Conservation (phyloP, 2,888 invertebrate genomes). For the Cephus sareptanus region DNA sequence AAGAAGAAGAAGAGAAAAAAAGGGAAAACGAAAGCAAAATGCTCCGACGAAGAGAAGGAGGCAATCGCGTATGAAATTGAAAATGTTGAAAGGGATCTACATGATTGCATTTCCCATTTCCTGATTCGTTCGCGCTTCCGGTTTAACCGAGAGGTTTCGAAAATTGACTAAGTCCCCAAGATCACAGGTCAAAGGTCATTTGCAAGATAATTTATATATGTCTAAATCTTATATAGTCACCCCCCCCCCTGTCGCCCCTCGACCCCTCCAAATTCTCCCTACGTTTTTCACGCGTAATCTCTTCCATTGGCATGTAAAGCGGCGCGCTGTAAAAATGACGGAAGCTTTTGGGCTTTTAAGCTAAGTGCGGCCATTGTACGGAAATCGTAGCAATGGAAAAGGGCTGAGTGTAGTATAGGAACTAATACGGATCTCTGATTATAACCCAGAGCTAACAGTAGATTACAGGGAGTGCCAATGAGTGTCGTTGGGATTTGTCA, state of each 20-base stretch:
- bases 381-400: conserved; percentile 21
- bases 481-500: background rate
- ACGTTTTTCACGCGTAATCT: conserved; percentile 25
- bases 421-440: background rate
- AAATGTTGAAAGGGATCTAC: background rate
- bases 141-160: background rate
- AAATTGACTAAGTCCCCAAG: background rate
- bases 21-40: background rate
- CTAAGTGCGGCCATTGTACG: conserved; percentile 37
- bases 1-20: background rate
- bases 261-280: background rate
- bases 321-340: conserved; percentile 27
- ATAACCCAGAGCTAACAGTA: background rate
- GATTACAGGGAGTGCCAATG: background rate
- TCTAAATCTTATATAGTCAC: background rate
- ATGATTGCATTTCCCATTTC: background rate
- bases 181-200: background rate
- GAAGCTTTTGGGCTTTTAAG: conserved; percentile 34
- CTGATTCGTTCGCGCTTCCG: background rate
- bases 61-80: background rate
- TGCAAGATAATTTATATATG: background rate
- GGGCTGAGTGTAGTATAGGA: background rate
- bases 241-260: too few species aligned
- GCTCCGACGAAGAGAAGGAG: background rate
- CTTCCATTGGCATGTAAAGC: conserved; percentile 31